Percentiles rank a stretch among this genome's conserved stretches.
Conservation (phyloP, 1,140 invertebrate species). For the Drosophila ananassae region DNA sequence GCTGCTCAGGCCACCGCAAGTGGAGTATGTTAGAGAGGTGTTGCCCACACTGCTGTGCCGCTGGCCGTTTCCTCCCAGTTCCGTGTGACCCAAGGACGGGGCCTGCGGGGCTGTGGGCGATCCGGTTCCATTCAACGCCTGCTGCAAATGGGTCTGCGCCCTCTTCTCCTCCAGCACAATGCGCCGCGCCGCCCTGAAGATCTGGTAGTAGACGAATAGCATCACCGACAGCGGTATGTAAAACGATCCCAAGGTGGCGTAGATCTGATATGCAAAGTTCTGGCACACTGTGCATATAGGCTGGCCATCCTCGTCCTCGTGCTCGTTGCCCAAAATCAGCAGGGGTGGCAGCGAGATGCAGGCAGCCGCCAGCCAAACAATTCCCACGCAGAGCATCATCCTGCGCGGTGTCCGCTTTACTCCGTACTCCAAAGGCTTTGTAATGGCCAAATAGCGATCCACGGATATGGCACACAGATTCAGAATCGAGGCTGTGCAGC, state of each 20-base stretch:
- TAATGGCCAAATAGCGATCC: slow-evolving; percentile 95
- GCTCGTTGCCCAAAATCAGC: slow-evolving; percentile 94
- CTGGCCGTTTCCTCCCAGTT: slow-evolving; percentile 67
- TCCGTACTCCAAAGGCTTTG: slow-evolving; percentile 94
- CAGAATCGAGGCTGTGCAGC: slow-evolving; percentile 94
- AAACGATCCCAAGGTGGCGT: slow-evolving; percentile 95
- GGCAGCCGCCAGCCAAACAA: slow-evolving; percentile 95
- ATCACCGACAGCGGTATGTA: slow-evolving; percentile 95
- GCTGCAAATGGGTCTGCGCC: slow-evolving; percentile 92
- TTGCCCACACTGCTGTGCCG: slow-evolving; percentile 74
- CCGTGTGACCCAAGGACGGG: slow-evolving; percentile 69
- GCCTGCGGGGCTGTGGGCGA: slow-evolving; percentile 69
- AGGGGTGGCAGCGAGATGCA: slow-evolving; percentile 95
- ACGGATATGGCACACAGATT: slow-evolving; percentile 97
- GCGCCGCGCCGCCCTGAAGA: slow-evolving; percentile 92
- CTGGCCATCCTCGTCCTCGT: slow-evolving; percentile 86
- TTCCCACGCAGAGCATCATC: slow-evolving; percentile 92
- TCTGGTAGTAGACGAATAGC: slow-evolving; percentile 96
- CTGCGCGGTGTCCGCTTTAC: slow-evolving; percentile 93
- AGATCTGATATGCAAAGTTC: slow-evolving; percentile 94
- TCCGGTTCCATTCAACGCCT: slow-evolving; percentile 89
- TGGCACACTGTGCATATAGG: slow-evolving; percentile 92
- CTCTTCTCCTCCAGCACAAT: slow-evolving; percentile 93
- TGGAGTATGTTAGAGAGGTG: slow-evolving; percentile 72
- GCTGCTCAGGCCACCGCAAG: slow-evolving; percentile 67